Evolutionary conservation across 2,797 vertebrate species (phyloP), one percentile per base, ranked within the genome.

Genomic region (Typhlichthys subterraneus): DNA sequence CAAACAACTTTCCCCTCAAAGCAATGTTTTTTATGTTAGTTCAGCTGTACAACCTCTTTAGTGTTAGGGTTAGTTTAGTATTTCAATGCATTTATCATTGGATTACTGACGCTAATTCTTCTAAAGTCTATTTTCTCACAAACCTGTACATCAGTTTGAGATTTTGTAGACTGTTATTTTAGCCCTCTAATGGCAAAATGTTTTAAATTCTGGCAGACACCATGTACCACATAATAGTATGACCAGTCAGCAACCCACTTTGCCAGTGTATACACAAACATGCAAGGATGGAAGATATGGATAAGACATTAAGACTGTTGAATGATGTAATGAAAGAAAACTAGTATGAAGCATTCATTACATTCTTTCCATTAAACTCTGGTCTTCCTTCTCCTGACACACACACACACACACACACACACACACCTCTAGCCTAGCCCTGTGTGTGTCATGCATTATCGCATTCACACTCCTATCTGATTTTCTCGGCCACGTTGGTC

Each of bases 371-470:
- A 51, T 51, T 57, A 15, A 55, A 45, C n/a, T 2, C 42, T 17
- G 45, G 17, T 51, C 23, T 23, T 23, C 2, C 23, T 23, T 23
- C 23, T 23, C 23, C 23, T 23, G 23, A 57, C 53, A 19, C 31
- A 15, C 47, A 53, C 52, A 56, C 52, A 56, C 51, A 46, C 17
- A 46, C n/a, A 58, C 57, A 58, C 57, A 23, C 57, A 47, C 13
- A 3, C 2, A 31, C 65, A 42, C 12, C 19, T 13, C 19, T n/a
- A 51, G n/a, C n/a, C 46, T 47, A 61, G 48, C 13, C 46, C 46
- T n/a, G 11, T 12, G 46, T 5, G 7, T 48, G 46, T 48, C 46
- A 4, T 53, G 12, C 0, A 0, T 38, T 58, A 46, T 63, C 13
- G 45, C 42, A 12, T 19, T 70, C 13, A 45, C 47, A 49, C 46